Evolutionary conservation across 2,113 vertebrate genomes (phyloP), one percentile per base, ranked within the genome.

Genomic region (Tragelaphus scriptus): DNA sequence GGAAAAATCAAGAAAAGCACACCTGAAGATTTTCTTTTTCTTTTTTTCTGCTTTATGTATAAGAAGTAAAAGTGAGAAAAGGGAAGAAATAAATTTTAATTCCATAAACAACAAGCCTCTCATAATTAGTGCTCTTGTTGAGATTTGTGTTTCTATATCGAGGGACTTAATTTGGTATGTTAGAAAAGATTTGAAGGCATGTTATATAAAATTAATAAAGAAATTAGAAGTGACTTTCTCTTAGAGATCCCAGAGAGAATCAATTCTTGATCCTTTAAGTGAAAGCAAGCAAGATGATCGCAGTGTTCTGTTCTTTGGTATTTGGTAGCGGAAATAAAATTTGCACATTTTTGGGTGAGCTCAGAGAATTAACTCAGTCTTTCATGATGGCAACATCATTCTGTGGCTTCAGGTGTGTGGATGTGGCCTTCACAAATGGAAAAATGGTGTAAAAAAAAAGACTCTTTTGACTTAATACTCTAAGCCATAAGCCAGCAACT

Each of bases 201-300:
- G 28, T 91, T 94, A 86, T 87, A 90, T 94, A 75, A 97, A 97
- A 94, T 89, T 23, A 91, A 68, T 71, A 10, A 28, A 75, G 56
- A 91, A 95, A 59, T 88, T 71, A n/a, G 23, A 55, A 63, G 19
- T 80, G 65, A 79, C 71, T 96, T 92, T 82, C 44, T 96, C 28
- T 14, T 94, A 17, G 59, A 40, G 49, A 40, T 90, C 49, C 19
- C 36, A n/a, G 12, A 23, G 3, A 77, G 59, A 95, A 40, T 58
- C n/a, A 40, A 15, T 75, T 82, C 7, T 61, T 90, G 32, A 12
- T 88, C 26, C 26, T 61, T 10, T 88, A 36, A 25, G 75, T n/a
- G 80, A 40, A 79, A 25, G 5, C 30, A 7, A 15, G 65, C 32
- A n/a, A 65, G 53, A 26, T 3, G 8, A 28, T 71, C 53, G 14